Evolutionary conservation across 2,888 invertebrate genomes (phyloP).

Genomic region (Drosophila nr. fundita): DNA sequence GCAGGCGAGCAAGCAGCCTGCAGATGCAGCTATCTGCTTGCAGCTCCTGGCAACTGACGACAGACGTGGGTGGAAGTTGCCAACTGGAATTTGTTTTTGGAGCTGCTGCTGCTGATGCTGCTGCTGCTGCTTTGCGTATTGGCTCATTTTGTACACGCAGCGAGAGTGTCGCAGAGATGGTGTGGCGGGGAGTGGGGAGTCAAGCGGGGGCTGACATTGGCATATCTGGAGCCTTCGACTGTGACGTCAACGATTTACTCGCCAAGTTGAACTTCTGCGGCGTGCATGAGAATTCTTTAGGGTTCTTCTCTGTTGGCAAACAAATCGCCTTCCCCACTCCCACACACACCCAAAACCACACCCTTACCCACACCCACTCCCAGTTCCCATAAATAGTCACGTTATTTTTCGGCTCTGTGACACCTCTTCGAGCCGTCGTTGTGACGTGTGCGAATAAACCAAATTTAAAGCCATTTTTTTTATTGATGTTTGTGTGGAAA

Average conservation of each 20-base stretch:
- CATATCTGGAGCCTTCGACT: constrained; percentile 30
- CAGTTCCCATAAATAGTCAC: neutral
- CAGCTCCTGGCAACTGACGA: constrained; percentile 52
- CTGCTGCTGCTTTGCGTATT: constrained; percentile 35
- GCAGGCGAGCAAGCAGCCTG: constrained; percentile 10
- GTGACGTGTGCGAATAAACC: constrained; percentile 42
- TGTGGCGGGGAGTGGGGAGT: neutral
- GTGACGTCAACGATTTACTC: constrained; percentile 65
- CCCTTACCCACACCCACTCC: neutral
- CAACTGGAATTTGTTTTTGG: constrained; percentile 23
- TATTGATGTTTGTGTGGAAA: constrained; percentile 22
- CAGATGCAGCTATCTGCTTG: constrained; percentile 11
- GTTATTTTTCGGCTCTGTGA: constrained; percentile 28
- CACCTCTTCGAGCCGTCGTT: constrained; percentile 28
- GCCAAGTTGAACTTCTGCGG: constrained; percentile 53
- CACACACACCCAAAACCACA: neutral
- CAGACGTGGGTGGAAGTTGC: constrained; percentile 23
- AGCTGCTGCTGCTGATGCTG: constrained; percentile 17
- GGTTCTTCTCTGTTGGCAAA: constrained; percentile 20
- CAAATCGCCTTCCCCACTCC: constrained; percentile 10
- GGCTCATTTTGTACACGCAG: constrained; percentile 58
- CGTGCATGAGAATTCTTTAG: constrained; percentile 39
- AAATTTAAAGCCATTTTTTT: constrained; percentile 38
- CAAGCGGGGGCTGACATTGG: neutral
- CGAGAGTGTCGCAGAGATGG: neutral